These are phyloP conservation scores for Lepidochrysops patricia DNA, from an alignment of 2,888 invertebrate genomes.

Conservation along the genomic window DNA sequence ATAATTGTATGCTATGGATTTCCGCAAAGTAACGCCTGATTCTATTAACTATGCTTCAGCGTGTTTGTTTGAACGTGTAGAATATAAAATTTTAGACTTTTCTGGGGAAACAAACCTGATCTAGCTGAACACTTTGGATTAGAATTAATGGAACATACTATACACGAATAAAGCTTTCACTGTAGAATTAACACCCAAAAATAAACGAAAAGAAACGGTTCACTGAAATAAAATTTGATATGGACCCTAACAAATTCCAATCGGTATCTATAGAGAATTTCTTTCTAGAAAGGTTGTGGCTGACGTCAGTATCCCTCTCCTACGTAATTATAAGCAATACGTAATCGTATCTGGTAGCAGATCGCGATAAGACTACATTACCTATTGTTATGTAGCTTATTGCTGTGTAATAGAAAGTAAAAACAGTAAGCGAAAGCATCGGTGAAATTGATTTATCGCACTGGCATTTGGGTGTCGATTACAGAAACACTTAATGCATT, in stretches of 20 bases:
- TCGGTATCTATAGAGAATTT: not conserved
- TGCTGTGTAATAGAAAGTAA: conserved; percentile 63
- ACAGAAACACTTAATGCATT: conserved; percentile 63
- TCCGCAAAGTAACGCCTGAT: too few species aligned
- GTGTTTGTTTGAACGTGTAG: not conserved
- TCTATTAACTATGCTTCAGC: too few species aligned
- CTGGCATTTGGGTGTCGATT: conserved; percentile 50
- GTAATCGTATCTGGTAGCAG: conserved; percentile 3
- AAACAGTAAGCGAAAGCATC: conserved; percentile 72
- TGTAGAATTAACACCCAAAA: not conserved
- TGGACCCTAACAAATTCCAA: not conserved
- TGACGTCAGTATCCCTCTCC: not conserved
- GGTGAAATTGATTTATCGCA: conserved; percentile 71
- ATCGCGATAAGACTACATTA: conserved; percentile 11
- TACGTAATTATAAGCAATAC: conserved; percentile 9
- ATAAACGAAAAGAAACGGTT: not conserved
- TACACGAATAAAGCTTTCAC: not conserved
- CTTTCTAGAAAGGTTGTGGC: not conserved
- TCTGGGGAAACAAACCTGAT: not conserved
- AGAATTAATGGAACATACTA: not conserved
- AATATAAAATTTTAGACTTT: not conserved
- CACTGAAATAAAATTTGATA: not conserved
- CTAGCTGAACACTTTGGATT: not conserved
- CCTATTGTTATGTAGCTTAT: conserved; percentile 10
- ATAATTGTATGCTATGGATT: too few species aligned